These are phyloP conservation scores for Platichthys flesus DNA, from an alignment of 2,113 vertebrate species.

Conservation along the genomic window DNA sequence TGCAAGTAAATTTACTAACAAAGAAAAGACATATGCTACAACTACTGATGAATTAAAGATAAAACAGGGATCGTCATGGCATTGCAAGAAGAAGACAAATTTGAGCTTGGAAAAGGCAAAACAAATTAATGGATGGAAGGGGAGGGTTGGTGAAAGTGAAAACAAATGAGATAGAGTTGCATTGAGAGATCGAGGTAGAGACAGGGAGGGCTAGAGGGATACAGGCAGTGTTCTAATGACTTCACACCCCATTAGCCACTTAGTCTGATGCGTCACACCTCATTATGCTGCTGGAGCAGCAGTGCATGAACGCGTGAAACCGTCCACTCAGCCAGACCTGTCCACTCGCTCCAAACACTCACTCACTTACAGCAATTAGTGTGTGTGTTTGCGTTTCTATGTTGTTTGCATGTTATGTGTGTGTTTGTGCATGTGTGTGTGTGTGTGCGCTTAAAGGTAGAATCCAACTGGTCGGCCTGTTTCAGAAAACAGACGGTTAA, in stretches of 20 bases:
- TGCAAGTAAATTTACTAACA: not conserved
- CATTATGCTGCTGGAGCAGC: slow-evolving; percentile 83
- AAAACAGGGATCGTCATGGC: slow-evolving; percentile 2
- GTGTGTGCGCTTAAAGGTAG: slow-evolving; percentile 35
- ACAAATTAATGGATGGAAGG: slow-evolving; percentile 6
- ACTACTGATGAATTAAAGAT: not conserved
- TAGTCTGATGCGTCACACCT: slow-evolving; percentile 86
- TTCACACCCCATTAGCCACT: slow-evolving; percentile 87
- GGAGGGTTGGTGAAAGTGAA: slow-evolving; percentile 35
- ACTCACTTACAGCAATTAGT: slow-evolving; percentile 80
- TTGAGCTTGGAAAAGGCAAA: not conserved
- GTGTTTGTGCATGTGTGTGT: slow-evolving; percentile 25
- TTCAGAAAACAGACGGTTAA: slow-evolving; percentile 55
- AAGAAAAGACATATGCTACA: not conserved
- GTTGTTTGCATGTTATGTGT: slow-evolving; percentile 26
- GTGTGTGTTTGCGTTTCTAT: slow-evolving; percentile 47
- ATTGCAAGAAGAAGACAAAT: not conserved
- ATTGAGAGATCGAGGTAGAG: slow-evolving; percentile 68
- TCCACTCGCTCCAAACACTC: slow-evolving; percentile 81
- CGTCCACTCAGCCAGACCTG: slow-evolving; percentile 83
- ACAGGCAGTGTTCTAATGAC: slow-evolving; percentile 84
- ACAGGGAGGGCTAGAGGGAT: slow-evolving; percentile 73
- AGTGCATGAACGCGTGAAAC: slow-evolving; percentile 84
- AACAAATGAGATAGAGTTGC: slow-evolving; percentile 70
- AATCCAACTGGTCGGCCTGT: slow-evolving; percentile 22